Percentiles rank a stretch among this genome's conserved stretches.
Evolutionary conservation across 2,888 invertebrate species (phyloP).

Genomic region (Biston betularia): DNA sequence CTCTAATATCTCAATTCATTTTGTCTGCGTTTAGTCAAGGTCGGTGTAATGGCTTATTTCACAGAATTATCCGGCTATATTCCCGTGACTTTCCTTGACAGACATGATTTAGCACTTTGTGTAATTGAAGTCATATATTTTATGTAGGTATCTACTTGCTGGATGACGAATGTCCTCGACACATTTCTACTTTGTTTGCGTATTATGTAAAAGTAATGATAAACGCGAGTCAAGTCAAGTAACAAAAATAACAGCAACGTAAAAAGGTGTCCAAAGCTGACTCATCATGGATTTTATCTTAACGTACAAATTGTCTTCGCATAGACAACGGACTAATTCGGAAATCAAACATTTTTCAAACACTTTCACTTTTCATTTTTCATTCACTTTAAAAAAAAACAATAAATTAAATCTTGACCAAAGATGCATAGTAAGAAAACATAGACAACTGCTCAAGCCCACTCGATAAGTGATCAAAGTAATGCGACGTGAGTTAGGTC

Average conservation of each 20-base stretch:
- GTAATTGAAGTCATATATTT: conserved; percentile 59
- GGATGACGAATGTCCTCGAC: conserved; percentile 33
- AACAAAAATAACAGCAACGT: not conserved
- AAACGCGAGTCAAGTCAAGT: not conserved
- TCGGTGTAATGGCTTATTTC: conserved; percentile 52
- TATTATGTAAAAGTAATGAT: not conserved
- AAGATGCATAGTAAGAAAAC: no score
- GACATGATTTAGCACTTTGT: conserved; percentile 74
- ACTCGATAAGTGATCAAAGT: no score
- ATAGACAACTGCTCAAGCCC: no score
- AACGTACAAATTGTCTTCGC: no score
- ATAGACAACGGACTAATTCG: no score
- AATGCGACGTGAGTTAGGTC: no score
- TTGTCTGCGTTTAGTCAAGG: conserved; percentile 47
- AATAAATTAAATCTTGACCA: no score
- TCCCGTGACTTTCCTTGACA: conserved; percentile 56
- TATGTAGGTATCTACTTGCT: conserved; percentile 29
- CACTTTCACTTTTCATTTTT: no score
- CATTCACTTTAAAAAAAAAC: no score
- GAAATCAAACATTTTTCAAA: no score
- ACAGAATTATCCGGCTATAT: conserved; percentile 56
- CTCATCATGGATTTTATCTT: not conserved
- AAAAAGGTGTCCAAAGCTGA: not conserved
- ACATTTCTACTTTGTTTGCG: conserved; percentile 27
- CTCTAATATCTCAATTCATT: conserved; percentile 49